These are phyloP conservation scores for Caretta caretta DNA, from an alignment of 2,113 vertebrate genomes.

Conservation along the genomic window DNA sequence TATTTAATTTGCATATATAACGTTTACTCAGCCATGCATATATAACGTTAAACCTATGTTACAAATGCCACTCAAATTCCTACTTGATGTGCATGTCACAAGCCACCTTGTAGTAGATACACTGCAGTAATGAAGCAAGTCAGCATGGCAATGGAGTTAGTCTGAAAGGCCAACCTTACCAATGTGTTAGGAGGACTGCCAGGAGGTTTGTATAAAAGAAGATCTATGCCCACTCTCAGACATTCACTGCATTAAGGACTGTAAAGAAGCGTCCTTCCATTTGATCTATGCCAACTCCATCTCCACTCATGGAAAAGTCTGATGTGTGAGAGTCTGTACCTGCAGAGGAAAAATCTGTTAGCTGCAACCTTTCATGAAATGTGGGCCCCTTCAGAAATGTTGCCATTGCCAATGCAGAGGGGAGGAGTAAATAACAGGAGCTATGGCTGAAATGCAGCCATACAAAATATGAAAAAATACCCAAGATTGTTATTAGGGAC, in stretches of 20 bases:
- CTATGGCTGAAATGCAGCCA: neutral
- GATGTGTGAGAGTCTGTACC: neutral
- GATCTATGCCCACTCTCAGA: neutral
- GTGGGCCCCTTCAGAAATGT: neutral
- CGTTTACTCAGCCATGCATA: accelerated
- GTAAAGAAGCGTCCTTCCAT: neutral
- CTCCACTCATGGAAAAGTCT: neutral
- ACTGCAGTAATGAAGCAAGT: neutral
- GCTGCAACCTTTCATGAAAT: neutral
- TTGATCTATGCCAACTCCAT: neutral
- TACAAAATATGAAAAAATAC: neutral
- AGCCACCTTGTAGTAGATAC: neutral
- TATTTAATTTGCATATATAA: neutral
- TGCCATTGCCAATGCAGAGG: neutral
- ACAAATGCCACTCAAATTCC: neutral
- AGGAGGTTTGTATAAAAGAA: neutral
- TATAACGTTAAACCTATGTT: neutral
- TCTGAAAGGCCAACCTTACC: no score
- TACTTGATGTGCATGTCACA: neutral
- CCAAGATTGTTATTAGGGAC: neutral
- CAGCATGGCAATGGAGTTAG: no score
- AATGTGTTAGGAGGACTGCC: no score
- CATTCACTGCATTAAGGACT: neutral
- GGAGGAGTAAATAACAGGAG: neutral
- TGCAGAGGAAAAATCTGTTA: neutral